A percentile compares a stretch with the other conserved stretches of the same genome.
These are phyloP conservation scores for Aphelenchoides besseyi DNA, from an alignment of 1,140 invertebrate species.

Conservation along the genomic window DNA sequence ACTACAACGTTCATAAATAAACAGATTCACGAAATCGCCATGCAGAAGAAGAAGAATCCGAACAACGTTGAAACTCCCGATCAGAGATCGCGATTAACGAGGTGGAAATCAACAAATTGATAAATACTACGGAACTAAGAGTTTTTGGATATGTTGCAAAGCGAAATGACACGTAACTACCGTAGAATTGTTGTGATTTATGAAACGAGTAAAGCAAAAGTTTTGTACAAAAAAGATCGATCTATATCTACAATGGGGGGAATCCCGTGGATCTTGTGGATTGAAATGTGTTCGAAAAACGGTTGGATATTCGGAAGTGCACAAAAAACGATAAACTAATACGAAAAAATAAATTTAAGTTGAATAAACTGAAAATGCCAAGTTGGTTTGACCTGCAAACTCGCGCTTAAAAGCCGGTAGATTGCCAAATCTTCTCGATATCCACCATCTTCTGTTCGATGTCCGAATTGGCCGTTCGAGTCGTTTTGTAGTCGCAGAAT, in stretches of 20 bases:
- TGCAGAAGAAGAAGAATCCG: not conserved
- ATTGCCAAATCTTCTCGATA: not conserved
- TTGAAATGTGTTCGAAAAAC: not conserved
- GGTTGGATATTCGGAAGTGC: not conserved
- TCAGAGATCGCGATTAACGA: too few relatives aligned
- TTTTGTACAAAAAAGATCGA: not conserved
- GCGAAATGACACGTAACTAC: not conserved
- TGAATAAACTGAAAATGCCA: not conserved
- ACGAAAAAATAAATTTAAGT: not conserved
- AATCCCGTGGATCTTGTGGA: not conserved
- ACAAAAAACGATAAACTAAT: conserved; percentile 8
- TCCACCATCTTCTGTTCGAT: not conserved
- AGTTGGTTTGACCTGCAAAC: conserved; percentile 12
- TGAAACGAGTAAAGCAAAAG: too few relatives aligned
- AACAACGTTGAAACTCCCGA: too few relatives aligned
- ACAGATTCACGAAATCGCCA: not conserved
- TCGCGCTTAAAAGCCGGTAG: not conserved
- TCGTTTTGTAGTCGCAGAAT: not conserved
- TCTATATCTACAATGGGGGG: not conserved
- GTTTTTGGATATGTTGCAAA: not conserved
- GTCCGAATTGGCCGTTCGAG: not conserved
- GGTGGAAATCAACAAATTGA: too few relatives aligned
- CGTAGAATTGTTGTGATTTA: too few relatives aligned
- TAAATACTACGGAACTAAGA: not conserved
- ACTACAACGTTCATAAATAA: not conserved